Evolutionary conservation across 2,888 invertebrate species (phyloP).

Genomic region (Furcula furcula): DNA sequence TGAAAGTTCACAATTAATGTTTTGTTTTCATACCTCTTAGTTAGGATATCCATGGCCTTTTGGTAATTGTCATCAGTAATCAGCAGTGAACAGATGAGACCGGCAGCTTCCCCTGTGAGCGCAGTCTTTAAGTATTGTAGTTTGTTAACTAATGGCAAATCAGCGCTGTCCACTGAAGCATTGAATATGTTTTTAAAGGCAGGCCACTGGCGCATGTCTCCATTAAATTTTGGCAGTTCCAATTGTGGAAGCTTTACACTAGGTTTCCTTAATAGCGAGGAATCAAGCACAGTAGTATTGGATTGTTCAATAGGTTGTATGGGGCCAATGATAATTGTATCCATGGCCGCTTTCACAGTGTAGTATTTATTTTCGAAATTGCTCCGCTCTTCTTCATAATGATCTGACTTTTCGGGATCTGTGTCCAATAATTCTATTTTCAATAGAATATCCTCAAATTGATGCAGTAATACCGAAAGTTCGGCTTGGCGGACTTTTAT

Average conservation of each 20-base stretch:
- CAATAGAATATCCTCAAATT: too few relatives aligned
- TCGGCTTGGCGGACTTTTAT: too few relatives aligned
- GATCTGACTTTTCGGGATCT: too few relatives aligned
- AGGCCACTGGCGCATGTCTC: background rate
- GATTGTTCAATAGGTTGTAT: background rate
- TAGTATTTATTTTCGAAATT: background rate
- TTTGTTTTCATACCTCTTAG: conserved; percentile 4
- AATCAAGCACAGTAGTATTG: background rate
- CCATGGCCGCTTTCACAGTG: background rate
- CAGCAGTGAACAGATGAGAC: background rate
- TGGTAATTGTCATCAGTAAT: background rate
- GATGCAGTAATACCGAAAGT: too few relatives aligned
- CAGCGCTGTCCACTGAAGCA: background rate
- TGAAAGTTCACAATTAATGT: conserved; percentile 3
- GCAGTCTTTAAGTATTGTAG: background rate
- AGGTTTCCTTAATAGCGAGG: background rate
- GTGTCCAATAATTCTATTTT: too few relatives aligned
- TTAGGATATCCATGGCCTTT: background rate
- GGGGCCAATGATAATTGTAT: background rate
- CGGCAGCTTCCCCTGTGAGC: background rate
- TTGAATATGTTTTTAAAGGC: background rate
- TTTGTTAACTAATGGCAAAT: background rate
- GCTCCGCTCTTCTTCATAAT: background rate
- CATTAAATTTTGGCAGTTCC: background rate
- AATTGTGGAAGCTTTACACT: background rate